Percentiles rank a stretch among this genome's conserved stretches.
phyloP scores from a whole-genome alignment of 2,888 invertebrate genomes.

The Ypsolopha scabrella region DNA sequence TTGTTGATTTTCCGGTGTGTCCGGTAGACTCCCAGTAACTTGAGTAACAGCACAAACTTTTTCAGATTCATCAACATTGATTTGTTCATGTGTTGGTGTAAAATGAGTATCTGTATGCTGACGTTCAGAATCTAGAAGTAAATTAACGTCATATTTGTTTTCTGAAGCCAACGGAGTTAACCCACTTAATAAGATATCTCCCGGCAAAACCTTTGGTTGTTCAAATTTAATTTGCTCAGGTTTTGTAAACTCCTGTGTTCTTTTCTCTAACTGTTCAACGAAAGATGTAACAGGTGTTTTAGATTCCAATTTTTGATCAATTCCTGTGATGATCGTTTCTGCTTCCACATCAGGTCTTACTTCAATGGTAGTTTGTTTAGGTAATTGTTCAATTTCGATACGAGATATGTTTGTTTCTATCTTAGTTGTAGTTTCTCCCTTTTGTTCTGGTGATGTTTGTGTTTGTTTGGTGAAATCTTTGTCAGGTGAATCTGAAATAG shows the following conservation, averaged over 20 bases:
- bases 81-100: background rate
- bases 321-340: conserved; percentile 11
- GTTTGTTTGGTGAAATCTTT: background rate
- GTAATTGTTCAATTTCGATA: conserved; percentile 20
- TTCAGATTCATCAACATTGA: too few relatives aligned
- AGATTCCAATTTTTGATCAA: conserved; percentile 6
- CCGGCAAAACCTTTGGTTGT: too few relatives aligned
- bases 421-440: background rate
- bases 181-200: too few relatives aligned
- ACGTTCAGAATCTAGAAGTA: conserved; percentile 44
- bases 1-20: conserved; percentile 14
- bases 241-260: too few relatives aligned
- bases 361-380: conserved; percentile 32
- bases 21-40: background rate
- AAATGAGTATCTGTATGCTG: conserved; percentile 25
- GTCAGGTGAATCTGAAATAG: background rate
- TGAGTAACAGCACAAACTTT: background rate
- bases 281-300: too few relatives aligned
- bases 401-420: background rate
- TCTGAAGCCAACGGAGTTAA: too few relatives aligned
- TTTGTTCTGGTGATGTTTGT: background rate
- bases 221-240: too few relatives aligned
- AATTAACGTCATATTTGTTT: conserved; percentile 19
- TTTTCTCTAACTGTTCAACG: too few relatives aligned
- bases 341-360: conserved; percentile 15